These are phyloP conservation scores for Bombus turneri DNA, from an alignment of 1,140 invertebrate species.

Conservation along the genomic window DNA sequence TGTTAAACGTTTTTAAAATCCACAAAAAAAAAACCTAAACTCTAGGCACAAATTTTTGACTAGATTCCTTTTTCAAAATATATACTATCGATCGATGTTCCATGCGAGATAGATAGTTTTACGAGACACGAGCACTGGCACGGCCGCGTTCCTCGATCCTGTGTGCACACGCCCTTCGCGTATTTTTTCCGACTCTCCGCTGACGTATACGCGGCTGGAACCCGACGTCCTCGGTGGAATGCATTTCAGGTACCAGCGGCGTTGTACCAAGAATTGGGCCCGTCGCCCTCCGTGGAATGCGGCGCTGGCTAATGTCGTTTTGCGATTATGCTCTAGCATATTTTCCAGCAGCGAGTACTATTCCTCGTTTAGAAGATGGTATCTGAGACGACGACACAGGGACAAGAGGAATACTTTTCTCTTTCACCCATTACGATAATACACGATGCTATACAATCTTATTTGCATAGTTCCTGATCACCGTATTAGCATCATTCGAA, in stretches of 20 bases:
- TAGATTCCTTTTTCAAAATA: not conserved
- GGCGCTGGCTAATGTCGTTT: conserved; percentile 51
- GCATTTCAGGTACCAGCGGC: conserved; percentile 47
- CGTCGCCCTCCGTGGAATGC: conserved; percentile 56
- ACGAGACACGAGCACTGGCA: not conserved
- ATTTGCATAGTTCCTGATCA: not conserved
- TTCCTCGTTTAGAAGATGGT: not conserved
- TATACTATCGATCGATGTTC: too few relatives aligned
- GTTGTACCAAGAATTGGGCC: conserved; percentile 54
- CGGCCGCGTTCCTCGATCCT: conserved; percentile 39
- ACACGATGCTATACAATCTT: too few relatives aligned
- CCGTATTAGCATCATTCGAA: not conserved
- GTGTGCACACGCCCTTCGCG: conserved; percentile 44
- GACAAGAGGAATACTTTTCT: not conserved
- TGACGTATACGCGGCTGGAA: conserved; percentile 43
- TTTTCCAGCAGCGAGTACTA: conserved; percentile 39
- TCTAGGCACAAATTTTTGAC: too few relatives aligned
- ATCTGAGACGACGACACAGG: not conserved
- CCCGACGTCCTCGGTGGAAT: conserved; percentile 54
- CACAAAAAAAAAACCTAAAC: too few relatives aligned
- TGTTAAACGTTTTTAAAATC: too few relatives aligned
- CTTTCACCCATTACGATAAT: too few relatives aligned
- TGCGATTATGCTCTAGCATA: conserved; percentile 51
- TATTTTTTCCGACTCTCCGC: not conserved
- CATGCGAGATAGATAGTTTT: not conserved